Conservation (phyloP, 2,113 vertebrate genomes). For the Sceloporus tristichus region DNA sequence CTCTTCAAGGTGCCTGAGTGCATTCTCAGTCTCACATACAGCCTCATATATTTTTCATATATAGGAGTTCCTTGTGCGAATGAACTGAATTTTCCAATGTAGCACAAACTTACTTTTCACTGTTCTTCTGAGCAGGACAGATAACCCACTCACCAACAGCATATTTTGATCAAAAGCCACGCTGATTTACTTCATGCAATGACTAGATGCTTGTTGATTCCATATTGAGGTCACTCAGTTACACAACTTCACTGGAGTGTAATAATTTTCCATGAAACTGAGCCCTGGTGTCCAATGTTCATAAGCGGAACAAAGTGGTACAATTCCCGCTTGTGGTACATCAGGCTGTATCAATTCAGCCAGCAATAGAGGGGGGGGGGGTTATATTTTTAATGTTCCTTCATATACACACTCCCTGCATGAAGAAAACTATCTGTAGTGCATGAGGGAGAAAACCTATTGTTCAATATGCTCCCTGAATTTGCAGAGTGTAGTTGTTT, state of each 20-base stretch:
- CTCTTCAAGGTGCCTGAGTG: neutral
- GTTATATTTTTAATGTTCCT: neutral
- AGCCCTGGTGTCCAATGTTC: neutral
- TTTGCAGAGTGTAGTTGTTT: neutral
- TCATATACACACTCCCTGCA: too few relatives aligned
- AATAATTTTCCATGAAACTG: conserved; percentile 1
- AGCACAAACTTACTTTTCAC: neutral
- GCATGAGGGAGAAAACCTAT: neutral
- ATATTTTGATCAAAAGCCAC: neutral
- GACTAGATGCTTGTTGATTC: neutral
- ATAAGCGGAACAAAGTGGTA: neutral
- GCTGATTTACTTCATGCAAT: neutral
- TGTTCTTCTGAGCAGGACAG: neutral
- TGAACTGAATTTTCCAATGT: neutral
- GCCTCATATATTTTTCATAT: neutral
- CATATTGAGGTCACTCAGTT: neutral
- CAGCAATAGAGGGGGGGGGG: neutral
- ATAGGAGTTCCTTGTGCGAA: neutral
- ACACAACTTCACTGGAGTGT: neutral
- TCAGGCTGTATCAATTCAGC: neutral
- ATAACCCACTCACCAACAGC: too few relatives aligned
- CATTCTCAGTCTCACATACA: neutral
- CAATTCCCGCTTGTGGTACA: neutral
- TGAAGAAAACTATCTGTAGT: neutral
- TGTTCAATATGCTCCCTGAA: too few relatives aligned